Percentiles rank a stretch among this genome's conserved stretches.
Evolutionary conservation across 2,797 vertebrate genomes (phyloP).

Genomic region (Chelmon rostratus): DNA sequence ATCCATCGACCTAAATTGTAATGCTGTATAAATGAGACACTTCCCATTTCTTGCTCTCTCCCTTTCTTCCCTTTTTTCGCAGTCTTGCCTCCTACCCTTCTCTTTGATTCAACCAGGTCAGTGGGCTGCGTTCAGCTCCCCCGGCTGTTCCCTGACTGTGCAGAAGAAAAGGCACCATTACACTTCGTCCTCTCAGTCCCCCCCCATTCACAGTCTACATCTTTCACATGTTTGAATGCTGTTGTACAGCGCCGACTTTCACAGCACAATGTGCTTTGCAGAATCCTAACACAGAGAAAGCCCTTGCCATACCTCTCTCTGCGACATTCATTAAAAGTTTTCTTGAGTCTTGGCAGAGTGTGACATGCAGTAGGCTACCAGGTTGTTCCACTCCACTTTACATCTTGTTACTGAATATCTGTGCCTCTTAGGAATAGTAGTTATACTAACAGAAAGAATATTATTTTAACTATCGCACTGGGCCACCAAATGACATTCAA

Average conservation of each 20-base stretch:
- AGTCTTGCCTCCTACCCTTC: conserved; percentile 44
- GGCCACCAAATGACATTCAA: conserved; percentile 22
- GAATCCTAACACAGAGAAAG: conserved; percentile 38
- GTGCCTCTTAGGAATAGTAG: conserved; percentile 29
- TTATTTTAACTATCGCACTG: conserved; percentile 21
- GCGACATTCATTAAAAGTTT: conserved; percentile 74
- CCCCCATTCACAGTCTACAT: conserved; percentile 33
- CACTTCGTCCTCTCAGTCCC: conserved; percentile 36
- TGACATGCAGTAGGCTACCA: conserved; percentile 39
- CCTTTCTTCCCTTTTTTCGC: conserved; percentile 28
- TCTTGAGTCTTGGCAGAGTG: conserved; percentile 42
- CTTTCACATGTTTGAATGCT: conserved; percentile 39
- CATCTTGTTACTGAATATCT: conserved; percentile 38
- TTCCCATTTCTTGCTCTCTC: conserved; percentile 45
- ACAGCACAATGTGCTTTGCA: conserved; percentile 32
- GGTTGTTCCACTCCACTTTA: conserved; percentile 53
- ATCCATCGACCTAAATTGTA: conserved; percentile 70
- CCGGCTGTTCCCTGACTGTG: conserved; percentile 60
- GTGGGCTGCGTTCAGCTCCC: conserved; percentile 60
- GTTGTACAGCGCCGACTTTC: conserved; percentile 34
- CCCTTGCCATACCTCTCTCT: conserved; percentile 23
- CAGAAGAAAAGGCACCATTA: conserved; percentile 57
- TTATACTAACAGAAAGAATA: conserved; percentile 31
- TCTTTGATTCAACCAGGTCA: conserved; percentile 71
- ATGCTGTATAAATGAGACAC: conserved; percentile 60